Evolutionary conservation across 2,888 invertebrate species (phyloP), one percentile per base, ranked within the genome.

Genomic region (Heliconius erato): DNA sequence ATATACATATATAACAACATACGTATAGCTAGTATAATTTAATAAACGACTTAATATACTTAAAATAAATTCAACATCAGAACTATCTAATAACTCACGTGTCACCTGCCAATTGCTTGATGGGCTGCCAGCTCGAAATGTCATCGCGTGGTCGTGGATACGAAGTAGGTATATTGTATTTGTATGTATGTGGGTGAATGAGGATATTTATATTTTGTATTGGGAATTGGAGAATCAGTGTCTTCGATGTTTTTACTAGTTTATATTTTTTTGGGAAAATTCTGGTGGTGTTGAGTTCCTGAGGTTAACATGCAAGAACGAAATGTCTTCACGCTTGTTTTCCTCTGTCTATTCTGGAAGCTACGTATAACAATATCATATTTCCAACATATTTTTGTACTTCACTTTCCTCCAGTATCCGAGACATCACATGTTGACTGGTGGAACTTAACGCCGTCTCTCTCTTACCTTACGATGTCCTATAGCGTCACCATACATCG

Each of bases 61-160:
- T 23, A 78, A 78, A 78, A 78, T 78, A 78, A 78, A 78, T 78
- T 65, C 28, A 68, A 78, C 78, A 78, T 78, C 78, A 78, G n/a
- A 78, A 67, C 35, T 11, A 80, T 79, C 76, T 82, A 79, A 85
- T 86, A 84, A 84, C 83, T 85, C 82, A 83, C 72, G 23, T 83
- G 85, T 85, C 81, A 84, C 84, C 89, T 90, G 90, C 89, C 90
- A 89, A 90, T 90, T 86, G 81, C 86, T 89, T 90, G 91, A 89
- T 74, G 59, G 65, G 44, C 67, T 89, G 91, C 91, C 91, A 91
- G 87, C 79, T 79, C 79, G 79, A 88, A 91, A 90, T 89, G 89
- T 89, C 89, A 87, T 71, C 71, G 81, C 71, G 81, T 63, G 65
- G 28, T 81, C 77, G 54, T 28, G 12, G 67, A 49, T 78, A 78